Base-by-base conservation (phyloP, 1,140 invertebrate genomes). In the Papilio machaon region DNA sequence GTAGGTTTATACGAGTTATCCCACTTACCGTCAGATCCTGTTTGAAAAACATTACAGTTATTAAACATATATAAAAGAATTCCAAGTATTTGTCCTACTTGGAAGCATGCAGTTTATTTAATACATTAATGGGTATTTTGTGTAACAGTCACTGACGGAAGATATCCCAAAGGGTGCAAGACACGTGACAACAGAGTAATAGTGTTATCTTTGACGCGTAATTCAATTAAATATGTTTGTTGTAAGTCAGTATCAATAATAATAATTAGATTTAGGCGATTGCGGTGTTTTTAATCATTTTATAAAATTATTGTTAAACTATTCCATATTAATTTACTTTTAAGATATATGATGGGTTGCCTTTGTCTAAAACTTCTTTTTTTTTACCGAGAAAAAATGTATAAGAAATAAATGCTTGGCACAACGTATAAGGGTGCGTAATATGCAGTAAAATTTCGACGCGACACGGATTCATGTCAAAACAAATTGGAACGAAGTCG, bases 381-480 rank as follows among this genome's bases (percentile, higher is more conserved):
- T 64, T 35, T 70, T 9, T 38, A 70, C 11, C 4, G 15, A 70
- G 11, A 70, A 67, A 67, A 67, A 70, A 35, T 67, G 13, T 70
- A 7, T 70, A 6, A 38, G 64, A 11, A 70, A 70, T 35, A 35
- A 70, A 70, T 70, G 64, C 64, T 30, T 70, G 13, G 64, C 64
- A 35, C 13, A 70, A 70, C 11, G 64, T 70, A 70, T 70, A 70
- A 5, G 64, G 64, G 64, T 70, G 64, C 64, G 64, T 70, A 70
- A 70, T 70, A 70, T 70, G 64, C 64, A 70, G 64, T 70, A 70
- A 70, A 70, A 70, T 70, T 70, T 70, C 64, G 30, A 70, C 64
- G 64, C 64, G 23, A 70, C 64, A 70, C 64, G 64, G 64, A 70
- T 70, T 70, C 64, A 70, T 17, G 64, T 70, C 64, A 70, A 70